phyloP scores from a whole-genome alignment of 2,888 invertebrate species.

The Stegana nigrithorax region DNA sequence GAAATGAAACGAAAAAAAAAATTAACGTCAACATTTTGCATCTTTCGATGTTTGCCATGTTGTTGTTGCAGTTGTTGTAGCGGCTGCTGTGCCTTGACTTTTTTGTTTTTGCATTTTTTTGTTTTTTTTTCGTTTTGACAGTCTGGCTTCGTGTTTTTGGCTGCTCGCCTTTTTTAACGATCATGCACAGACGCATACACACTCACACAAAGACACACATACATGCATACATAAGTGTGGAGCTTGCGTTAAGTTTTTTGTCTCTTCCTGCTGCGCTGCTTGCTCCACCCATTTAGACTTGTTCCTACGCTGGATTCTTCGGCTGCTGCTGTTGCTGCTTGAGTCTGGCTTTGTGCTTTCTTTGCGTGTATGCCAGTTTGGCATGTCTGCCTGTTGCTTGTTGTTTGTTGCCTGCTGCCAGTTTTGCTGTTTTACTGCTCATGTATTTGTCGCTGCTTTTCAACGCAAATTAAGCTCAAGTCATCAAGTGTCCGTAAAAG shows the following conservation, averaged over 20 bases:
- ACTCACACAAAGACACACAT: neutral
- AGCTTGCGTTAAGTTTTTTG: neutral
- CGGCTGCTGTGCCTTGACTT: conserved; percentile 29
- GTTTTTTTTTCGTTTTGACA: conserved; percentile 36
- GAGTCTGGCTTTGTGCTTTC: conserved; percentile 10
- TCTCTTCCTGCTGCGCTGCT: neutral
- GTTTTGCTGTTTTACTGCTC: neutral
- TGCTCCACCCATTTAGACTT: neutral
- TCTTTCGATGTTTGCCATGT: conserved; percentile 47
- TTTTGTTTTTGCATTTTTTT: conserved; percentile 14
- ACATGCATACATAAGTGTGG: conserved; percentile 7
- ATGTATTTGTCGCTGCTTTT: neutral
- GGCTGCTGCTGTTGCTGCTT: neutral
- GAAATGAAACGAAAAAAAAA: conserved; percentile 39
- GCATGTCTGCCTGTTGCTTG: neutral
- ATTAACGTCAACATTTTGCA: conserved; percentile 57
- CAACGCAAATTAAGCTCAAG: conserved; percentile 55
- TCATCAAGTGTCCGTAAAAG: conserved; percentile 38
- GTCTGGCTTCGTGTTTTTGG: conserved; percentile 2
- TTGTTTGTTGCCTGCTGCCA: neutral
- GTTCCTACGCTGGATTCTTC: neutral
- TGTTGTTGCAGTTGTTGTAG: conserved; percentile 28
- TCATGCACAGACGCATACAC: neutral
- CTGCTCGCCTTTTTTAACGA: conserved; percentile 14
- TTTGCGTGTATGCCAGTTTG: neutral